Evolutionary conservation across 1,140 invertebrate species (phyloP).

Genomic region (Apocrypta bakeri): DNA sequence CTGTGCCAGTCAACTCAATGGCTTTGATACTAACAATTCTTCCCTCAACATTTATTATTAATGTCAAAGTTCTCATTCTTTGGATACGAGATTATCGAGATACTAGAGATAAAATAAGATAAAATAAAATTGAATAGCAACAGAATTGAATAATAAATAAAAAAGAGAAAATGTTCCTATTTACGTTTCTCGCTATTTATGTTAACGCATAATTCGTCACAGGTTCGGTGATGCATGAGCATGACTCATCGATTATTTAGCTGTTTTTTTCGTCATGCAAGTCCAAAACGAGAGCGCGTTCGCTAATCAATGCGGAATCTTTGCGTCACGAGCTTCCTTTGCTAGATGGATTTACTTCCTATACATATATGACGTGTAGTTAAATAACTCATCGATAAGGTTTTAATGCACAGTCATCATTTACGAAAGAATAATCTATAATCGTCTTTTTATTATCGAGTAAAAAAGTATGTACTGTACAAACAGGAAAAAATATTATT

Average conservation of each 20-base stretch:
- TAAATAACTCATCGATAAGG: neutral
- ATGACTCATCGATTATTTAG: neutral
- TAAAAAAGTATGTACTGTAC: neutral
- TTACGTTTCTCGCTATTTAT: no score
- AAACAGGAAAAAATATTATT: conserved; percentile 15
- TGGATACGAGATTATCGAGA: no score
- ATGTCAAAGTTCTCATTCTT: no score
- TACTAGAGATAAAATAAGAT: no score
- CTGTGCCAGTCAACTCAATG: no score
- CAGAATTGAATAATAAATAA: no score
- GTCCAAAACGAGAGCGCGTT: neutral
- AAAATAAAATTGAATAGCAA: no score
- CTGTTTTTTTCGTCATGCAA: neutral
- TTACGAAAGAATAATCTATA: neutral
- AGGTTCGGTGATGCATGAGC: neutral
- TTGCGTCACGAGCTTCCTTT: conserved; percentile 5
- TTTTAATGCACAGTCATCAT: neutral
- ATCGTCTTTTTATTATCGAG: conserved; percentile 14
- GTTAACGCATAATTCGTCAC: neutral
- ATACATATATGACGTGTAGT: neutral
- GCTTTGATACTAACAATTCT: no score
- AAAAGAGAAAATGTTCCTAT: no score
- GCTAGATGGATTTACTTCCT: no score
- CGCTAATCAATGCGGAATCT: neutral
- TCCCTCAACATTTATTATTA: no score